Conservation (phyloP, 2,113 vertebrate genomes). For the Leucopsar rothschildi region DNA sequence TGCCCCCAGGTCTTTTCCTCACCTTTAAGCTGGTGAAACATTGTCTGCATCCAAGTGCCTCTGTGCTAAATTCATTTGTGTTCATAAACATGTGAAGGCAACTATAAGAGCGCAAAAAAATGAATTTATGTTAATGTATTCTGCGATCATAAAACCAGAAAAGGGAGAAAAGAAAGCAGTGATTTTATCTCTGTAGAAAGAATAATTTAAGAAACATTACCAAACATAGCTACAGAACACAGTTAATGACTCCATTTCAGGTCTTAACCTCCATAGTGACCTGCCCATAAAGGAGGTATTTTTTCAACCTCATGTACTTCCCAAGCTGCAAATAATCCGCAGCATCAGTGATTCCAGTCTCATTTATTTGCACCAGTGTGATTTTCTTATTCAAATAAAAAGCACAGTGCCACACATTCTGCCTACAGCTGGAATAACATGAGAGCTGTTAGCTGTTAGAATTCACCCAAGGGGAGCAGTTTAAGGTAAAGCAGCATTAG, state of each 20-base stretch:
- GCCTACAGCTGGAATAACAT: constrained; percentile 44
- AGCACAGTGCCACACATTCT: neutral
- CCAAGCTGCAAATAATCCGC: neutral
- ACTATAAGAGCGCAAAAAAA: neutral
- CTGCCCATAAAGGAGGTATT: neutral
- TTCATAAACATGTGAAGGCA: neutral
- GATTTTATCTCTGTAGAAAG: constrained; percentile 16
- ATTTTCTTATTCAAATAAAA: constrained; percentile 14
- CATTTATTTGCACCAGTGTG: constrained; percentile 1
- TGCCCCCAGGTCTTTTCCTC: neutral
- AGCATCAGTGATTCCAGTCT: neutral
- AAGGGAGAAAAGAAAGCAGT: neutral
- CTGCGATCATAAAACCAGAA: neutral
- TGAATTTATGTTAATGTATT: constrained; percentile 23
- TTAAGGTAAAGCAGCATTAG: constrained; percentile 35
- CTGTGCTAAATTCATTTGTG: neutral
- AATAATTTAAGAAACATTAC: constrained; percentile 22
- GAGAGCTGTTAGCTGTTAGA: neutral
- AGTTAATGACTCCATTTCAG: neutral
- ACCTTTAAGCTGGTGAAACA: neutral
- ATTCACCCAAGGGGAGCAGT: constrained; percentile 4
- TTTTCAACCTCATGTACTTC: neutral
- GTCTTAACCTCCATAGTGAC: neutral
- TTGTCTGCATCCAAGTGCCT: neutral
- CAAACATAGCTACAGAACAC: neutral